phyloP scores from a whole-genome alignment of 2,113 vertebrate genomes.

The Ellobius talpinus region DNA sequence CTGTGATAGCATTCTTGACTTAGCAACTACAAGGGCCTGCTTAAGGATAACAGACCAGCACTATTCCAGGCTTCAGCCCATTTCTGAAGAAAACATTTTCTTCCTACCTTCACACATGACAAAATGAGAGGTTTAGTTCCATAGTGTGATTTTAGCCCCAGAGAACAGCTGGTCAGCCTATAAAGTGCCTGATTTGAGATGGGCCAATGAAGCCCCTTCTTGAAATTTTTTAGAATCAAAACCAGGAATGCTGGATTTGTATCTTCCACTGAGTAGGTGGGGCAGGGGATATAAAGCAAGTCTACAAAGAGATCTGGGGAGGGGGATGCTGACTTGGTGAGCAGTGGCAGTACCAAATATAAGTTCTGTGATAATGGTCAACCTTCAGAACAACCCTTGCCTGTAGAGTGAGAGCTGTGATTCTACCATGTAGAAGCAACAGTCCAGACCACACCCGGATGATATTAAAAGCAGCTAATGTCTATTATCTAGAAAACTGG shows the following conservation, averaged over 20 bases:
- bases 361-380: background rate
- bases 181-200: background rate
- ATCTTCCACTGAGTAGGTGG: background rate
- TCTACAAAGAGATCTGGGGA: background rate
- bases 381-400: background rate
- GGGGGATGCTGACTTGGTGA: background rate
- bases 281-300: background rate
- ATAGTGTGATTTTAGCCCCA: background rate
- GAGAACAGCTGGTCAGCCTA: background rate
- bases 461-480: background rate
- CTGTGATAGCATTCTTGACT: background rate
- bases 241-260: background rate
- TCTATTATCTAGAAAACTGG: slow-evolving; percentile 41
- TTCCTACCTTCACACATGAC: background rate
- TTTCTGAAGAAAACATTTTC: slow-evolving; percentile 14
- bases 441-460: background rate
- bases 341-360: background rate
- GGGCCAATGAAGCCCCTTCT: background rate
- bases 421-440: background rate
- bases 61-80: background rate
- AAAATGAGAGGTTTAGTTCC: background rate
- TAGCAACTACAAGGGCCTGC: background rate
- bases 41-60: background rate
- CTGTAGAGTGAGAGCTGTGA: background rate
- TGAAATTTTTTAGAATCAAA: slow-evolving; percentile 1